Evolutionary conservation across 1,140 invertebrate genomes (phyloP).

Genomic region (Drosophila nigromelanica): DNA sequence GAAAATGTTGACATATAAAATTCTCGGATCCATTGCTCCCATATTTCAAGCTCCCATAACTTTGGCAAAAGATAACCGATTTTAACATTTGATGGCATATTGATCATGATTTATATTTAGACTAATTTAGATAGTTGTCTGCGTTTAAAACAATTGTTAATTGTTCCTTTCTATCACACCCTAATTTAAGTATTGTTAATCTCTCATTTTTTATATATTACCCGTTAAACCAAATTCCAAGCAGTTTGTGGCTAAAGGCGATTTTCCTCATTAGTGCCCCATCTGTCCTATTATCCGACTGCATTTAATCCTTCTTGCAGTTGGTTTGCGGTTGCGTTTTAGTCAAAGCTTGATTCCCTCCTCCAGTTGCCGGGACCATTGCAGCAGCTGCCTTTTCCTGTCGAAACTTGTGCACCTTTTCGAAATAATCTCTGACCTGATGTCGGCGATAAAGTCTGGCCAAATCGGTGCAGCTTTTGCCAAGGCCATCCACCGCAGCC

Average conservation of each 20-base stretch:
- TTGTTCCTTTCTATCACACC: too few species aligned
- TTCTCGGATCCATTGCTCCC: too few species aligned
- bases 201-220: too few species aligned
- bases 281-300: constrained; percentile 9
- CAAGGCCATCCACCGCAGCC: constrained; percentile 52
- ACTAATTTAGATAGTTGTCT: too few species aligned
- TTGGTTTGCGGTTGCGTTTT: constrained; percentile 22
- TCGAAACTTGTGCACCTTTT: constrained; percentile 58
- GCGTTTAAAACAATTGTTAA: too few species aligned
- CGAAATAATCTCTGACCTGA: constrained; percentile 65
- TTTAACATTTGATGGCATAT: too few species aligned
- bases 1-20: too few species aligned
- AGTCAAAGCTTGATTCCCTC: neutral
- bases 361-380: neutral
- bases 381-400: constrained; percentile 25
- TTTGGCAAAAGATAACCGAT: too few species aligned
- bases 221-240: too few species aligned
- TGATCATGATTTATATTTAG: too few species aligned
- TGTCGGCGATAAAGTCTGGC: constrained; percentile 64
- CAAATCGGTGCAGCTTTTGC: constrained; percentile 67
- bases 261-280: neutral
- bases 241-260: neutral
- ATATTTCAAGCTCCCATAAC: too few species aligned
- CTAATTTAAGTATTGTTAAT: too few species aligned
- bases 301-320: constrained; percentile 30